phyloP scores from a whole-genome alignment of 2,888 invertebrate genomes.

The Himalopsyche kuldschensis region DNA sequence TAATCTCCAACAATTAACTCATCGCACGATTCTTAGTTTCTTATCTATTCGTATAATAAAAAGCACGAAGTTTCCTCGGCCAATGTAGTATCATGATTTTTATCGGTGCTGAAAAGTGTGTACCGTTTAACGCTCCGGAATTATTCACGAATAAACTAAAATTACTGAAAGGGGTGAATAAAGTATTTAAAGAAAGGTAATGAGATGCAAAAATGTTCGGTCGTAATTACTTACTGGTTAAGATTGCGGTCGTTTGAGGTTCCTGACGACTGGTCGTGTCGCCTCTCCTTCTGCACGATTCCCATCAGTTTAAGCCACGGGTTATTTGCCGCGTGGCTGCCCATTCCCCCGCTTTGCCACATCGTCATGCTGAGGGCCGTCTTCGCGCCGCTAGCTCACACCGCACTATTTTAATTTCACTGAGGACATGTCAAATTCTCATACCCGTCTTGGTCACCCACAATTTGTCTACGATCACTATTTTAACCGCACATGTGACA shows the following conservation, averaged over 20 bases:
- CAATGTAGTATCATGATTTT: too few relatives aligned
- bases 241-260: conserved; percentile 63
- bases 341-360: conserved; percentile 78
- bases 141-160: too few relatives aligned
- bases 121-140: too few relatives aligned
- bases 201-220: too few relatives aligned
- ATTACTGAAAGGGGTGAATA: too few relatives aligned
- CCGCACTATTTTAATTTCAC: conserved; percentile 31
- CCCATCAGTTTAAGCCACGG: conserved; percentile 84
- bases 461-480: background rate
- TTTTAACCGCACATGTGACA: background rate
- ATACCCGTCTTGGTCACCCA: background rate
- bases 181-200: too few relatives aligned
- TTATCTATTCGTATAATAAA: too few relatives aligned
- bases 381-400: conserved; percentile 6
- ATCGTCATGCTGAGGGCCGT: conserved; percentile 60
- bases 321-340: conserved; percentile 74
- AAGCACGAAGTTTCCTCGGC: too few relatives aligned
- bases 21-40: too few relatives aligned
- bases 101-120: too few relatives aligned
- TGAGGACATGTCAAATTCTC: conserved; percentile 16
- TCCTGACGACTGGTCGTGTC: conserved; percentile 64
- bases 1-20: too few relatives aligned
- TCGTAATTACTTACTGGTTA: conserved; percentile 65
- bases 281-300: conserved; percentile 76